A percentile compares a stretch with the other conserved stretches of the same genome.
Evolutionary conservation across 92 coral and sea anemone genomes (phyloP).

Genomic region (Bergia sp.): DNA sequence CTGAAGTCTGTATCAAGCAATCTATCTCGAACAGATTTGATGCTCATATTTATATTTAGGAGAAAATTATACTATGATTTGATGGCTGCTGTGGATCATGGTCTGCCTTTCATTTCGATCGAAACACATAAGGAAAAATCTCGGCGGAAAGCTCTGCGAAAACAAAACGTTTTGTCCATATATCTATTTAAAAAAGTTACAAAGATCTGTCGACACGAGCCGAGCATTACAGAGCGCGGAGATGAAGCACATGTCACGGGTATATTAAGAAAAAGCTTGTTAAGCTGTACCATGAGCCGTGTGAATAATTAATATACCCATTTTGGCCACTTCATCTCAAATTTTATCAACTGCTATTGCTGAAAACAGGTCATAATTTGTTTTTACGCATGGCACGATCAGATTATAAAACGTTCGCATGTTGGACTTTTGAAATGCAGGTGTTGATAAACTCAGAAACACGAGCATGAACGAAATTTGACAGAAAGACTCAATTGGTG

Average conservation of each 20-base stretch:
- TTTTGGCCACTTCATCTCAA: constrained; percentile 32
- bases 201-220: not conserved
- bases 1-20: not conserved
- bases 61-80: not conserved
- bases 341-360: constrained; percentile 5
- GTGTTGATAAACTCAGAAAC: too few relatives aligned
- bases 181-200: not conserved
- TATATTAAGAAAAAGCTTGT: not conserved
- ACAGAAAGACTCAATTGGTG: not conserved
- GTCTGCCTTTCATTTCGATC: not conserved
- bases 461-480: not conserved
- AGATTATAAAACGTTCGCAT: not conserved
- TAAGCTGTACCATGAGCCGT: not conserved
- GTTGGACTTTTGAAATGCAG: not conserved
- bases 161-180: not conserved
- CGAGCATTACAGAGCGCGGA: not conserved
- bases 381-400: not conserved
- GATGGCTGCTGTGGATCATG: not conserved
- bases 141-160: not conserved
- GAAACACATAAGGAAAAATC: not conserved
- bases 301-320: constrained; percentile 6
- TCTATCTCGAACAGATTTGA: too few relatives aligned
- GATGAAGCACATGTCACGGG: not conserved
- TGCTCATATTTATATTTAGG: not conserved
- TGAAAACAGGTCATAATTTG: constrained; percentile 9